phyloP scores from a whole-genome alignment of 2,888 invertebrate genomes.

The Caenorhabditis parvicauda region DNA sequence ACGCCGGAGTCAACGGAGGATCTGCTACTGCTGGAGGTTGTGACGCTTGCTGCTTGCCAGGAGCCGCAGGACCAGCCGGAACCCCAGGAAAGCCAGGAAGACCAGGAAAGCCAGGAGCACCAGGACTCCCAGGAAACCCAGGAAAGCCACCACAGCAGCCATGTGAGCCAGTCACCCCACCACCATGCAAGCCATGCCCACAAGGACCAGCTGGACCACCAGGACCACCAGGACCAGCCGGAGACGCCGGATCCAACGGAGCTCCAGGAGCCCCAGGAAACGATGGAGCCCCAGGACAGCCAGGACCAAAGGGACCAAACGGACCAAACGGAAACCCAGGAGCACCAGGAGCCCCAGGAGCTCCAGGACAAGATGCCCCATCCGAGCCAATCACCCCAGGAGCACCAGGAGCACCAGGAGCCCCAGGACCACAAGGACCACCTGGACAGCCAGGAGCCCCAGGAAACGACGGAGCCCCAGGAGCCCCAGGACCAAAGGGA shows the following conservation, averaged over 20 bases:
- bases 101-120: slow-evolving; percentile 49
- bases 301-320: slow-evolving; percentile 27
- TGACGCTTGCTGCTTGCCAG: slow-evolving; percentile 52
- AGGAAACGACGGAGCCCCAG: slow-evolving; percentile 31
- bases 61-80: slow-evolving; percentile 40
- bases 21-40: slow-evolving; percentile 36
- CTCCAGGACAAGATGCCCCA: slow-evolving; percentile 29
- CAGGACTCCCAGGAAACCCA: slow-evolving; percentile 49
- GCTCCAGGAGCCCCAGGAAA: slow-evolving; percentile 39
- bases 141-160: slow-evolving; percentile 44
- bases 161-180: slow-evolving; percentile 52
- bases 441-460: slow-evolving; percentile 31
- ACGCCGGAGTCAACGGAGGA: slow-evolving; percentile 30
- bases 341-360: slow-evolving; percentile 41
- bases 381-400: slow-evolving; percentile 34
- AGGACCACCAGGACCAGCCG: slow-evolving; percentile 42
- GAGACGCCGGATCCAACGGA: slow-evolving; percentile 39
- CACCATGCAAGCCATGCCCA: slow-evolving; percentile 48
- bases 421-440: slow-evolving; percentile 34
- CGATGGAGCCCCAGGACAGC: slow-evolving; percentile 24
- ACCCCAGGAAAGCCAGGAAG: slow-evolving; percentile 36
- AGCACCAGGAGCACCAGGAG: slow-evolving; percentile 36
- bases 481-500: slow-evolving; percentile 47
- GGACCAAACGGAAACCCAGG: slow-evolving; percentile 49
- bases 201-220: slow-evolving; percentile 48